Conservation (phyloP, 2,797 vertebrate species). For the Chanos chanos region DNA sequence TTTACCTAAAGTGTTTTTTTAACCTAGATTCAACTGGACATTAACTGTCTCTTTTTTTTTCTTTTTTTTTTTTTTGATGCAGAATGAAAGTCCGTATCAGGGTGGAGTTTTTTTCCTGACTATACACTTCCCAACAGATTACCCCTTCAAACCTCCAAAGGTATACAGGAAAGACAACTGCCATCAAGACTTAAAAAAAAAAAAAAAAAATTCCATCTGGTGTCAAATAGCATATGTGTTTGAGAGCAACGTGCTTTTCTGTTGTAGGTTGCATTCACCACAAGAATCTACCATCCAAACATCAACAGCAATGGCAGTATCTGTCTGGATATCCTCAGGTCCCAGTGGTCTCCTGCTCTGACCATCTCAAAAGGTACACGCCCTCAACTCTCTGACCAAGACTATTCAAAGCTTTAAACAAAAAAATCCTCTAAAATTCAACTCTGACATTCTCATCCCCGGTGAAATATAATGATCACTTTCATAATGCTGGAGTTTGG, state of each 20-base stretch:
- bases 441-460: too few relatives aligned
- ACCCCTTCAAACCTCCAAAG: slow-evolving; percentile 84
- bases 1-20: slow-evolving; percentile 19
- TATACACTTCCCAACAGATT: slow-evolving; percentile 84
- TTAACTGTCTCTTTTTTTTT: slow-evolving; percentile 21
- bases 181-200: too few relatives aligned
- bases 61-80: slow-evolving; percentile 24
- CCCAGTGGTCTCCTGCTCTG: slow-evolving; percentile 91
- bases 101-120: slow-evolving; percentile 83
- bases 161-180: slow-evolving; percentile 50
- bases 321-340: slow-evolving; percentile 86
- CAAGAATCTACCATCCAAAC: slow-evolving; percentile 85
- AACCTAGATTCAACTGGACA: not conserved
- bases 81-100: slow-evolving; percentile 80
- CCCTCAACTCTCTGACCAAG: not conserved
- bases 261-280: slow-evolving; percentile 87
- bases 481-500: too few relatives aligned
- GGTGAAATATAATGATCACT: too few relatives aligned
- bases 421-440: too few relatives aligned
- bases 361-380: slow-evolving; percentile 91
- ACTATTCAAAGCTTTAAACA: not conserved
- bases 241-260: not conserved
- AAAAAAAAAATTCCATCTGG: too few relatives aligned
- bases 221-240: not conserved
- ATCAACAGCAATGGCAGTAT: slow-evolving; percentile 79